These are phyloP conservation scores for Anthonomus grandis DNA, from an alignment of 1,140 invertebrate species.

Conservation along the genomic window DNA sequence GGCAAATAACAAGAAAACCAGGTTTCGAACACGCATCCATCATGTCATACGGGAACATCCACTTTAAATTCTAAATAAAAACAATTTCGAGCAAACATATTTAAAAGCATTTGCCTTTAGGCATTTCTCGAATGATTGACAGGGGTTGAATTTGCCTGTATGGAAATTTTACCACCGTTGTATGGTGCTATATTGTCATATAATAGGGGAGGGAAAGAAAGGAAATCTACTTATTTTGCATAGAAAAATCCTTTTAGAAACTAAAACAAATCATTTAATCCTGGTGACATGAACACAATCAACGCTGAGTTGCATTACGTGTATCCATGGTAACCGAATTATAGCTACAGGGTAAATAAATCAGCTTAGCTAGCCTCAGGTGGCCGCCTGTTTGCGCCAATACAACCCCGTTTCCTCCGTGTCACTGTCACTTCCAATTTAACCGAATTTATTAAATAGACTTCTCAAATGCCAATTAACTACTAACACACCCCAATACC, in stretches of 20 bases:
- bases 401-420: slow-evolving; percentile 13
- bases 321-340: too few species aligned
- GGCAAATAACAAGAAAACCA: slow-evolving; percentile 42
- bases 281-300: too few species aligned
- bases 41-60: slow-evolving; percentile 42
- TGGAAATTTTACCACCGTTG: slow-evolving; percentile 24
- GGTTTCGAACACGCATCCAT: slow-evolving; percentile 41
- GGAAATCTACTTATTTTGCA: slow-evolving; percentile 7
- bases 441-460: slow-evolving; percentile 23
- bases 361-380: neutral
- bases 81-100: slow-evolving; percentile 46
- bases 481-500: slow-evolving; percentile 15
- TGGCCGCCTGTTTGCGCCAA: slow-evolving; percentile 15
- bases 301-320: too few species aligned
- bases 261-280: too few species aligned
- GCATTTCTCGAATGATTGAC: slow-evolving; percentile 33
- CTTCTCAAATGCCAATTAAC: slow-evolving; percentile 21
- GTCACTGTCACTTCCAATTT: slow-evolving; percentile 19
- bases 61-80: slow-evolving; percentile 47
- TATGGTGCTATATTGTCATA: slow-evolving; percentile 20
- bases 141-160: slow-evolving; percentile 25
- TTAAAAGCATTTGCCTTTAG: slow-evolving; percentile 44
- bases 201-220: slow-evolving; percentile 19
- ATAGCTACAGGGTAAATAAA: neutral
- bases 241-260: too few species aligned